These are phyloP conservation scores for Acrobasis repandana DNA, from an alignment of 2,888 invertebrate species.

Conservation along the genomic window DNA sequence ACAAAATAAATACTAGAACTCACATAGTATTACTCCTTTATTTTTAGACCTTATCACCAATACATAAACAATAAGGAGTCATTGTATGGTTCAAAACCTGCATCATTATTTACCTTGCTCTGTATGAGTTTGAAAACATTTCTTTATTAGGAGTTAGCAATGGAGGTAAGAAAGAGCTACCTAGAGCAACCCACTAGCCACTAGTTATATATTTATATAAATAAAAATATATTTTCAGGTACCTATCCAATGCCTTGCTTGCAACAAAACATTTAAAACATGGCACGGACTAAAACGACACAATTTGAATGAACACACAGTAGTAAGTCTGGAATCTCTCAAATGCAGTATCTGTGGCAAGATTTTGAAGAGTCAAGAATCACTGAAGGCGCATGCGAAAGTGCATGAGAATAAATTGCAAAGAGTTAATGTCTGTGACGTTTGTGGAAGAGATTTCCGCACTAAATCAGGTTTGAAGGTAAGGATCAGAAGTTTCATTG, in stretches of 20 bases:
- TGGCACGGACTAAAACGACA: conserved; percentile 66
- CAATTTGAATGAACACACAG: conserved; percentile 57
- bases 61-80: too few relatives aligned
- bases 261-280: conserved; percentile 65
- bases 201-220: too few relatives aligned
- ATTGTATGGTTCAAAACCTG: too few relatives aligned
- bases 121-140: too few relatives aligned
- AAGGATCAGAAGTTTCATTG: conserved; percentile 7
- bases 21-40: too few relatives aligned
- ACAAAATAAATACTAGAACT: too few relatives aligned
- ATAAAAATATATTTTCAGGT: conserved; percentile 34
- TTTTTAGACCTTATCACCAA: too few relatives aligned
- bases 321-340: conserved; percentile 50
- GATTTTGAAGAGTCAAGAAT: conserved; percentile 58
- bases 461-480: conserved; percentile 58
- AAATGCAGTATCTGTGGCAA: conserved; percentile 66
- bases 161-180: too few relatives aligned
- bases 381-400: conserved; percentile 59
- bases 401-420: conserved; percentile 48
- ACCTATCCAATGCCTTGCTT: conserved; percentile 55
- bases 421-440: conserved; percentile 59
- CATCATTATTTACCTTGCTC: too few relatives aligned
- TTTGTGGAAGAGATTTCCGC: conserved; percentile 67
- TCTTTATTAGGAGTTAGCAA: too few relatives aligned
- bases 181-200: too few relatives aligned